These are phyloP conservation scores for Cantharis rustica DNA, from an alignment of 2,888 invertebrate genomes.

Conservation along the genomic window DNA sequence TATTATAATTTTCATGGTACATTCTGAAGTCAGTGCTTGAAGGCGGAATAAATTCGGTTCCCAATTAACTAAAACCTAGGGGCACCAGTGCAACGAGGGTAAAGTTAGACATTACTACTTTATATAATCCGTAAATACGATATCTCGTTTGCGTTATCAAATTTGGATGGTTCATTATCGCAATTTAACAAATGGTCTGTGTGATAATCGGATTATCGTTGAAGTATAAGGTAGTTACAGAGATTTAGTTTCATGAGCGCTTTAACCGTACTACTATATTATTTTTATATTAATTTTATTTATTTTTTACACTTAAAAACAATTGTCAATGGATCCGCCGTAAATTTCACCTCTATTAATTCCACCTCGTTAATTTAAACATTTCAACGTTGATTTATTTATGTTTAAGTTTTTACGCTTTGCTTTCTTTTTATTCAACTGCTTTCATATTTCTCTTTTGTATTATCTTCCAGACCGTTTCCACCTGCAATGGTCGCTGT, in stretches of 20 bases:
- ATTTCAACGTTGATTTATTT: constrained; percentile 38
- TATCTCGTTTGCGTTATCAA: constrained; percentile 54
- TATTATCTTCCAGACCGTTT: constrained; percentile 58
- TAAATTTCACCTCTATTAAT: neutral
- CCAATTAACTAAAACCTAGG: constrained; percentile 51
- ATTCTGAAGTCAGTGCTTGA: constrained; percentile 39
- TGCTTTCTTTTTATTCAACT: constrained; percentile 45
- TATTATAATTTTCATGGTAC: constrained; percentile 22
- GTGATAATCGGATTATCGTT: constrained; percentile 42
- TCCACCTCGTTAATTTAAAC: constrained; percentile 26
- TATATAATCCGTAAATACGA: constrained; percentile 54
- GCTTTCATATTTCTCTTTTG: constrained; percentile 50
- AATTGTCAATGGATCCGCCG: neutral
- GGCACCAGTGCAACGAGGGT: constrained; percentile 48
- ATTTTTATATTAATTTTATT: neutral
- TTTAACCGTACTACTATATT: neutral
- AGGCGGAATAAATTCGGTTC: constrained; percentile 50
- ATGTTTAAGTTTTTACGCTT: constrained; percentile 41
- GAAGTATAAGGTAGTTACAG: constrained; percentile 21
- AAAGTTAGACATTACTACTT: constrained; percentile 50
- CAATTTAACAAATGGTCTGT: constrained; percentile 54
- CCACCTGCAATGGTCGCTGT: constrained; percentile 55
- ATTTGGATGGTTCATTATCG: constrained; percentile 56
- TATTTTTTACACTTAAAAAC: neutral
- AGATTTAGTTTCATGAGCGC: constrained; percentile 13